Evolutionary conservation across 2,797 vertebrate species (phyloP).

Genomic region (Sebastes baramenuke): DNA sequence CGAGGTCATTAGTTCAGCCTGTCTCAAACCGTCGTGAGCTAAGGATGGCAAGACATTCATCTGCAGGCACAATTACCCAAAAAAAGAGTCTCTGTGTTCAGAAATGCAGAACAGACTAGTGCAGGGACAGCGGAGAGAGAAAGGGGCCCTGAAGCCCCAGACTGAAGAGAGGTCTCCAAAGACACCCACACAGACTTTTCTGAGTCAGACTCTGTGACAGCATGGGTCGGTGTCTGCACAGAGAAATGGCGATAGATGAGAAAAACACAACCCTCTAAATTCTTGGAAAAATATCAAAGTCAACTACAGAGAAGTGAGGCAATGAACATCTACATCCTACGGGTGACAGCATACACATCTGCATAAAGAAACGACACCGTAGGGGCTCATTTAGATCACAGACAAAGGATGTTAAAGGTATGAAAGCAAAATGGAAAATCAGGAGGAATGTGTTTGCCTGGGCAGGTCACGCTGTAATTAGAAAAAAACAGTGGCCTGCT

Average conservation of each 20-base stretch:
- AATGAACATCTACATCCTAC: constrained; percentile 4
- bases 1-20: constrained; percentile 80
- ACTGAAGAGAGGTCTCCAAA: constrained; percentile 46
- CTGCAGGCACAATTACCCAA: constrained; percentile 60
- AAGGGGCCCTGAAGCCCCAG: constrained; percentile 24
- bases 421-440: constrained; percentile 47
- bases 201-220: constrained; percentile 53
- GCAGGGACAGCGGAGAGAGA: constrained; percentile 29
- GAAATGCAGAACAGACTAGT: constrained; percentile 50
- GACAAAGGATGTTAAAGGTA: constrained; percentile 32
- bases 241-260: constrained; percentile 28
- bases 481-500: constrained; percentile 66
- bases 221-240: constrained; percentile 27
- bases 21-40: constrained; percentile 64
- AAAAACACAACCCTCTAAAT: constrained; percentile 30
- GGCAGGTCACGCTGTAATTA: constrained; percentile 72
- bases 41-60: constrained; percentile 72
- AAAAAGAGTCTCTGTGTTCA: constrained; percentile 54
- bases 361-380: constrained; percentile 6
- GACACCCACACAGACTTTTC: constrained; percentile 48
- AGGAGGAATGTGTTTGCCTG: constrained; percentile 66
- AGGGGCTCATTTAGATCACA: constrained; percentile 29
- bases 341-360: constrained; percentile 4
- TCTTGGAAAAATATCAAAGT: constrained; percentile 30
- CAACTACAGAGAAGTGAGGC: constrained; percentile 1